Conservation (phyloP, 2,888 invertebrate genomes). For the Polyploca ridens region DNA sequence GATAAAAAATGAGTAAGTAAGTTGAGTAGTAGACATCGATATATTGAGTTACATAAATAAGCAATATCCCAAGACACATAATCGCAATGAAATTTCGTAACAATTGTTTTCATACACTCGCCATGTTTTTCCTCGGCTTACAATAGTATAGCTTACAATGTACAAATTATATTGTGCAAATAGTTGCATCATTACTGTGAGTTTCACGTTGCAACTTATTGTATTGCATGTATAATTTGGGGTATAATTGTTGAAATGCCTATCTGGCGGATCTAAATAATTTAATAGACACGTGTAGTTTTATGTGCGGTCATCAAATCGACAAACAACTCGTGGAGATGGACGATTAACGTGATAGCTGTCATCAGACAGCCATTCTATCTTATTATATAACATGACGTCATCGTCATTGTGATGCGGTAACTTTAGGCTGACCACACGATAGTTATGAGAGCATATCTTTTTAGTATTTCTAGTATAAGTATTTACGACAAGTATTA, state of each 20-base stretch:
- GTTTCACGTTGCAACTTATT: constrained; percentile 13
- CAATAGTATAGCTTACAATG: constrained; percentile 1
- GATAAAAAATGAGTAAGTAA: too few relatives aligned
- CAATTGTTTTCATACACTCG: constrained; percentile 12
- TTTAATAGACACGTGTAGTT: background rate
- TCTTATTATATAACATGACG: constrained; percentile 4
- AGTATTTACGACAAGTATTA: too few relatives aligned
- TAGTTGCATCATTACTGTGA: constrained; percentile 4
- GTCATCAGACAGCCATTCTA: background rate
- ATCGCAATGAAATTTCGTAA: constrained; percentile 13
- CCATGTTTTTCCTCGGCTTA: constrained; percentile 10
- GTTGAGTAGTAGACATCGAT: background rate
- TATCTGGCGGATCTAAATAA: background rate
- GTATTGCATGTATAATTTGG: constrained; percentile 1
- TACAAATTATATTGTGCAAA: constrained; percentile 13
- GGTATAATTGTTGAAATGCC: background rate
- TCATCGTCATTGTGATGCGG: background rate
- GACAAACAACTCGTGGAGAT: background rate
- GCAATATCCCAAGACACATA: constrained; percentile 5
- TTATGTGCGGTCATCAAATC: background rate
- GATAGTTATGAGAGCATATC: background rate
- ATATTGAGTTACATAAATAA: background rate
- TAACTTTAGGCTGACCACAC: background rate
- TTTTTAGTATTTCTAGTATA: background rate
- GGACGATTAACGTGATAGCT: background rate